Conservation (phyloP, 2,113 vertebrate species). For the Symphodus melops region DNA sequence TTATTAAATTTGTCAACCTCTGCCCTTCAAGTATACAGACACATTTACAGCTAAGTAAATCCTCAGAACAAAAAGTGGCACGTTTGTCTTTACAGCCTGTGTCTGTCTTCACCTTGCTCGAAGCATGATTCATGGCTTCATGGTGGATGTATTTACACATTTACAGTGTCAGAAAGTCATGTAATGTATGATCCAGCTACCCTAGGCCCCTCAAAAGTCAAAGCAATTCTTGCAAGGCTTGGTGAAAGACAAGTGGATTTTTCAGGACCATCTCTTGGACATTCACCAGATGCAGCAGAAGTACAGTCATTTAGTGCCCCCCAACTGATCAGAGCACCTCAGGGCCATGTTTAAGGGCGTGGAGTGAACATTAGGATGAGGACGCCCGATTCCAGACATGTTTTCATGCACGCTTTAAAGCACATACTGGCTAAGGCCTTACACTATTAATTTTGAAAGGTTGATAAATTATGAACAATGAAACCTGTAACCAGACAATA, state of each 20-base stretch:
- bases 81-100: not conserved
- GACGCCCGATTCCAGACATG: conserved; percentile 27
- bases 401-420: conserved; percentile 47
- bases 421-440: conserved; percentile 35
- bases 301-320: conserved; percentile 59
- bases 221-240: conserved; percentile 22
- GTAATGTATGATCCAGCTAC: conserved; percentile 37
- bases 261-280: conserved; percentile 69
- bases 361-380: conserved; percentile 47
- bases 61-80: not conserved
- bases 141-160: conserved; percentile 34
- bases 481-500: conserved; percentile 32
- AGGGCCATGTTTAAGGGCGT: conserved; percentile 44
- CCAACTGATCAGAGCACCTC: conserved; percentile 57
- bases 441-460: conserved; percentile 21
- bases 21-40: no score
- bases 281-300: conserved; percentile 57
- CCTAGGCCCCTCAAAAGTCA: conserved; percentile 42
- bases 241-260: conserved; percentile 52
- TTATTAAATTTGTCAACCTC: no score
- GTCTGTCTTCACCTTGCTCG: not conserved
- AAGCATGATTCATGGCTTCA: conserved; percentile 33
- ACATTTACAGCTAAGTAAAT: not conserved
- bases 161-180: conserved; percentile 45
- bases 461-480: conserved; percentile 28